phyloP scores from a whole-genome alignment of 2,797 vertebrate genomes.

The Simalia tracyae region DNA sequence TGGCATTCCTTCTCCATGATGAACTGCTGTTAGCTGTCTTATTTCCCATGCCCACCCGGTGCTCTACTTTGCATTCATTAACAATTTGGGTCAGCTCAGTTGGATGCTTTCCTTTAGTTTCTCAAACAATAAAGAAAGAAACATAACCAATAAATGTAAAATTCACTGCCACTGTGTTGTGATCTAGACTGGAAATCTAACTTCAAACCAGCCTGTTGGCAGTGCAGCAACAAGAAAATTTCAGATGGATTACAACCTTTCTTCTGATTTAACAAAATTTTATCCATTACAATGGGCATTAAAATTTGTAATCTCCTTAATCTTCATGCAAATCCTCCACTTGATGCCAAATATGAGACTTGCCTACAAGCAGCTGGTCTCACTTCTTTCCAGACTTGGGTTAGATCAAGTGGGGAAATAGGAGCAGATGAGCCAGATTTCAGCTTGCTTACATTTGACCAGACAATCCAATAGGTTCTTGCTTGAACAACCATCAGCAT shows the following conservation, averaged over 20 bases:
- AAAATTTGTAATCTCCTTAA: conserved; percentile 54
- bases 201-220: conserved; percentile 43
- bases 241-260: conserved; percentile 60
- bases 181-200: conserved; percentile 52
- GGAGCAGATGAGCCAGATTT: neutral
- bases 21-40: fast-evolving
- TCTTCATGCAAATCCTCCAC: conserved; percentile 37
- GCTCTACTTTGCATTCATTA: neutral
- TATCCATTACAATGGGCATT: conserved; percentile 53
- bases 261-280: conserved; percentile 62
- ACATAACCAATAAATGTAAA: conserved; percentile 19
- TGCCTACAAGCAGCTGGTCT: conserved; percentile 38
- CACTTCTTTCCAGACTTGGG: neutral
- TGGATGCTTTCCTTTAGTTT: neutral
- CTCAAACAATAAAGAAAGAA: neutral
- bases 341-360: conserved; percentile 42
- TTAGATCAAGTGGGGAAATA: neutral
- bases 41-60: neutral
- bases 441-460: neutral
- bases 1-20: conserved; percentile 8
- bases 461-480: neutral
- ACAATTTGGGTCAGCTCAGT: neutral
- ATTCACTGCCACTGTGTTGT: conserved; percentile 22
- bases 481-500: neutral
- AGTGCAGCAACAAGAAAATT: conserved; percentile 23